Evolutionary conservation across 2,113 vertebrate species (phyloP).

Genomic region (cattle (Bos taurus)): DNA sequence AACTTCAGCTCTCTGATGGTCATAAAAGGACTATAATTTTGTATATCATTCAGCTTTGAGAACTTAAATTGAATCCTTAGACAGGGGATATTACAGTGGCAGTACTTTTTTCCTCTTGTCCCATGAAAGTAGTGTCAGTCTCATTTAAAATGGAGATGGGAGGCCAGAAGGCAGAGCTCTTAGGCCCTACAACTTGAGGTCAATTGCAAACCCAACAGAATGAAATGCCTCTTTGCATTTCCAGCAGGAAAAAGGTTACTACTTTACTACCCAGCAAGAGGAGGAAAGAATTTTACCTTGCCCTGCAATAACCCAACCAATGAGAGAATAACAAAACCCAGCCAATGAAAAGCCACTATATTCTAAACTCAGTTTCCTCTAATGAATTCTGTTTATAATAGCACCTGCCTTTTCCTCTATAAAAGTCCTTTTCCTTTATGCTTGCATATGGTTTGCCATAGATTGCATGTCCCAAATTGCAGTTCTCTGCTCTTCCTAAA

Average conservation of each 20-base stretch:
- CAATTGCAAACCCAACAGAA: not conserved
- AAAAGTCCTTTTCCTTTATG: not conserved
- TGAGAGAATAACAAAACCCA: not conserved
- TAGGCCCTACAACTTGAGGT: not conserved
- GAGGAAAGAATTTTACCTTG: not conserved
- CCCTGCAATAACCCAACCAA: not conserved
- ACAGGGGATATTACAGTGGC: not conserved
- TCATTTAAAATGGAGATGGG: not conserved
- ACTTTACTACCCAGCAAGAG: not conserved
- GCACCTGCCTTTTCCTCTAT: not conserved
- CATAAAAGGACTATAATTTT: not conserved
- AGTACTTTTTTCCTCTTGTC: not conserved
- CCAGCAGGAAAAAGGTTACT: not conserved
- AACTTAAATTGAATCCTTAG: not conserved
- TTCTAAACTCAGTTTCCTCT: not conserved
- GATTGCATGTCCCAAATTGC: not conserved
- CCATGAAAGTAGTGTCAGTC: not conserved
- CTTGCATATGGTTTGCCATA: not conserved
- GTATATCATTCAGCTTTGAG: not conserved
- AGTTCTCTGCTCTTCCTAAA: not conserved
- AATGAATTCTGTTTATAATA: not conserved
- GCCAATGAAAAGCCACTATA: not conserved
- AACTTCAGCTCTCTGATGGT: no score
- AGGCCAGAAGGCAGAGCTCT: not conserved
- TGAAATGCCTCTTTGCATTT: not conserved